Percentiles rank a stretch among this genome's conserved stretches.
These are phyloP conservation scores for Lithosia quadra DNA, from an alignment of 2,888 invertebrate species.

Conservation along the genomic window DNA sequence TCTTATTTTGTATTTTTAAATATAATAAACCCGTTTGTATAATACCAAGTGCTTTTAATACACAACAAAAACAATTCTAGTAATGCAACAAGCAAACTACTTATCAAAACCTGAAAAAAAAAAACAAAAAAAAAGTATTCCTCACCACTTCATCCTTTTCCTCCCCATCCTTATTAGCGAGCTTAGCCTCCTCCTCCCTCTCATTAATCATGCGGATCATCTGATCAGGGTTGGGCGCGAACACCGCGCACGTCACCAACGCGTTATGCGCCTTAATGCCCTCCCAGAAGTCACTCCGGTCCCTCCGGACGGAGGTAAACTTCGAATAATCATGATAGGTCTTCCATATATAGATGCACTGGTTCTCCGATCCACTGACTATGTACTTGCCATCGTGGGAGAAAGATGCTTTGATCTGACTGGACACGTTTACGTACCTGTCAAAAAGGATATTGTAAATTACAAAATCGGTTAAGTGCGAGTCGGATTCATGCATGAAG, in stretches of 20 bases:
- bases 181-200: conserved; percentile 75
- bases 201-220: conserved; percentile 92
- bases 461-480: no score
- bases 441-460: no score
- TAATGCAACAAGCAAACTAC: no score
- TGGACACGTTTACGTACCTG: conserved; percentile 91
- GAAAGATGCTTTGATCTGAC: conserved; percentile 99
- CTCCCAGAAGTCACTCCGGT: conserved; percentile 99
- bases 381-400: conserved; percentile 99
- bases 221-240: conserved; percentile 98
- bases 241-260: conserved; percentile 98
- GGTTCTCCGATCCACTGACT: conserved; percentile 98
- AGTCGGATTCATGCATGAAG: no score
- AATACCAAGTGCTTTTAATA: no score
- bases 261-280: conserved; percentile 95
- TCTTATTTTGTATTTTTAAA: no score
- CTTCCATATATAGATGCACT: conserved; percentile 99
- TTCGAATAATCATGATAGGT: conserved; percentile 98
- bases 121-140: conserved; percentile 22
- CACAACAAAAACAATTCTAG: no score
- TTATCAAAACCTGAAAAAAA: not conserved
- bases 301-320: conserved; percentile 95
- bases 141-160: conserved; percentile 73
- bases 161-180: conserved; percentile 52
- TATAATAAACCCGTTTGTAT: no score